phyloP scores from a whole-genome alignment of 2,113 vertebrate species.

The Hippocampus abdominalis region DNA sequence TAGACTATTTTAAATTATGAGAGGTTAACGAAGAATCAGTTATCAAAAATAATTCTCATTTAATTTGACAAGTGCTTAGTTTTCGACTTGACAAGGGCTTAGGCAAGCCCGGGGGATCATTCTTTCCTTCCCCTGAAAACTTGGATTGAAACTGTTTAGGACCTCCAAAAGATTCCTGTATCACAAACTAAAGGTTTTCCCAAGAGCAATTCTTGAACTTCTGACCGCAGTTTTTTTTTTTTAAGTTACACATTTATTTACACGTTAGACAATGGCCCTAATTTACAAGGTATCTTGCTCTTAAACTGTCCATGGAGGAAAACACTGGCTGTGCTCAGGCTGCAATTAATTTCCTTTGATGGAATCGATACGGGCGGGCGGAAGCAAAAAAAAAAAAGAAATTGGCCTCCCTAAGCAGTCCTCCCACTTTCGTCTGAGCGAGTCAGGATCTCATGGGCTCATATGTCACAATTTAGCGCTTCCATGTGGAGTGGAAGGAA shows the following conservation, averaged over 20 bases:
- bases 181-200: too few species aligned
- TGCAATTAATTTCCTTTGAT: constrained; percentile 42
- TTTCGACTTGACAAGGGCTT: too few species aligned
- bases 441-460: constrained; percentile 21
- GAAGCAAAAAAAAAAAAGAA: background rate
- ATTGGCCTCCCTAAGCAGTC: constrained; percentile 31
- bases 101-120: too few species aligned
- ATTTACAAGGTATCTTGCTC: background rate
- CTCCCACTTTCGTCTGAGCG: background rate
- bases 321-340: constrained; percentile 10
- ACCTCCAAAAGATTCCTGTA: too few species aligned
- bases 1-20: too few species aligned
- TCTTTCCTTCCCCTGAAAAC: too few species aligned
- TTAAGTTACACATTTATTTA: constrained; percentile 23
- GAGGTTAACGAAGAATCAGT: too few species aligned
- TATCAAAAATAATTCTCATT: too few species aligned
- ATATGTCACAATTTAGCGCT: constrained; percentile 38
- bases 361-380: constrained; percentile 49
- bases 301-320: constrained; percentile 31
- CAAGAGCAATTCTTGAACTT: too few species aligned
- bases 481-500: constrained; percentile 45
- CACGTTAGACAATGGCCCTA: background rate
- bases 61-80: too few species aligned
- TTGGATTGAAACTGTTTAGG: too few species aligned
- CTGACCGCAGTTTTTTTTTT: background rate